A percentile compares a stretch with the other conserved stretches of the same genome.
These are phyloP conservation scores for Ephydatia muelleri DNA, from an alignment of 37 sponge, comb jelly and placozoan species.

Conservation along the genomic window DNA sequence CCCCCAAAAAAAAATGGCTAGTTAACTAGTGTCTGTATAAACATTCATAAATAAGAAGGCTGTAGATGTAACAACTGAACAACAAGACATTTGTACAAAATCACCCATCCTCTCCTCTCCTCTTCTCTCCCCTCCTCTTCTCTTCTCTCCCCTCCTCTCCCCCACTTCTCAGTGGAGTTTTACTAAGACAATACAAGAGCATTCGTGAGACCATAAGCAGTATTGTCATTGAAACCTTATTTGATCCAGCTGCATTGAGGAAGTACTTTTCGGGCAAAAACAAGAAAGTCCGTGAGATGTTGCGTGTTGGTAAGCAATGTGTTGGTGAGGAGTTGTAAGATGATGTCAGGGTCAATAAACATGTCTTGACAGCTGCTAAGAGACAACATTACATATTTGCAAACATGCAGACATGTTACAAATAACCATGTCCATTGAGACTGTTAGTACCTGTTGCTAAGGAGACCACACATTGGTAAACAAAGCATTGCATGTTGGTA, in stretches of 20 bases:
- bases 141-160: neutral
- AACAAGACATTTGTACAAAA: neutral
- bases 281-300: conserved; percentile 22
- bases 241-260: conserved; percentile 59
- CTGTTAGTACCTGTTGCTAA: too few species aligned
- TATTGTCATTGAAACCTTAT: conserved; percentile 64
- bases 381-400: too few species aligned
- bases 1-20: too few species aligned
- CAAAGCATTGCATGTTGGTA: neutral
- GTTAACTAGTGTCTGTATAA: neutral
- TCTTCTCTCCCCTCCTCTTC: neutral
- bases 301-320: conserved; percentile 28
- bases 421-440: too few species aligned
- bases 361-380: too few species aligned
- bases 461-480: too few species aligned
- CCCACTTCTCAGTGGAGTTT: conserved; percentile 65
- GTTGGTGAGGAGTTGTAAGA: too few species aligned
- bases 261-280: conserved; percentile 47
- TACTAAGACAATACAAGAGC: conserved; percentile 54
- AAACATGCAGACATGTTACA: too few species aligned
- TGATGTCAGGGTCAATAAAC: too few species aligned
- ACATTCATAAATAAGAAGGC: too few species aligned
- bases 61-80: neutral
- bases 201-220: conserved; percentile 58
- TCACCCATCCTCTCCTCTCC: neutral